Conservation (phyloP, 1,140 invertebrate genomes). For the Orchestia grillus region DNA sequence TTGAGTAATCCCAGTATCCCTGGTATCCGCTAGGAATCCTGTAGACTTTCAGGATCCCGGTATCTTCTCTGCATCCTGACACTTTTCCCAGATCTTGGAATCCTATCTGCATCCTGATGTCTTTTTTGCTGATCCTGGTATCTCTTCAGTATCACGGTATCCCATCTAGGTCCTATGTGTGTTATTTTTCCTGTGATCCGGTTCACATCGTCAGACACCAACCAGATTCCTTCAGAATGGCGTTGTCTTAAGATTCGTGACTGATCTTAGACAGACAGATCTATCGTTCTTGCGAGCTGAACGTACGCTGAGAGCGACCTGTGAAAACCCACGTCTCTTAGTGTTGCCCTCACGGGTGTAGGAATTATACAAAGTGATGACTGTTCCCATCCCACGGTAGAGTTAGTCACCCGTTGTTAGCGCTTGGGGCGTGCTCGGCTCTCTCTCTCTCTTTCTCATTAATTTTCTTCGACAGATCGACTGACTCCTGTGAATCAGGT, state of each 20-base stretch:
- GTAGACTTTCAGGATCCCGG: not conserved
- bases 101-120: not conserved
- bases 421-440: not conserved
- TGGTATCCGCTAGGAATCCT: no score
- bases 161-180: not conserved
- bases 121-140: not conserved
- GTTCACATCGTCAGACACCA: no score
- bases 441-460: not conserved
- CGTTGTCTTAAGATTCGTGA: no score
- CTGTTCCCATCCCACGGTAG: not conserved
- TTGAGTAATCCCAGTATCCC: not conserved
- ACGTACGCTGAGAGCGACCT: not conserved
- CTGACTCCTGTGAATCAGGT: not conserved
- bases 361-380: not conserved
- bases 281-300: not conserved
- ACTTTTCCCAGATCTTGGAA: not conserved
- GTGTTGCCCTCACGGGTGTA: not conserved
- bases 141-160: not conserved
- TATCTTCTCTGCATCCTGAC: not conserved
- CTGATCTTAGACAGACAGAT: no score
- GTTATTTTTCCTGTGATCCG: no score
- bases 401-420: not conserved
- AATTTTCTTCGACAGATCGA: not conserved
- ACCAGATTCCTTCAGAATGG: no score
- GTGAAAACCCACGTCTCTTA: not conserved